Percentiles rank a stretch among this genome's conserved stretches.
These are phyloP conservation scores for Brachymystax lenok DNA, from an alignment of 2,797 vertebrate genomes.

Conservation along the genomic window DNA sequence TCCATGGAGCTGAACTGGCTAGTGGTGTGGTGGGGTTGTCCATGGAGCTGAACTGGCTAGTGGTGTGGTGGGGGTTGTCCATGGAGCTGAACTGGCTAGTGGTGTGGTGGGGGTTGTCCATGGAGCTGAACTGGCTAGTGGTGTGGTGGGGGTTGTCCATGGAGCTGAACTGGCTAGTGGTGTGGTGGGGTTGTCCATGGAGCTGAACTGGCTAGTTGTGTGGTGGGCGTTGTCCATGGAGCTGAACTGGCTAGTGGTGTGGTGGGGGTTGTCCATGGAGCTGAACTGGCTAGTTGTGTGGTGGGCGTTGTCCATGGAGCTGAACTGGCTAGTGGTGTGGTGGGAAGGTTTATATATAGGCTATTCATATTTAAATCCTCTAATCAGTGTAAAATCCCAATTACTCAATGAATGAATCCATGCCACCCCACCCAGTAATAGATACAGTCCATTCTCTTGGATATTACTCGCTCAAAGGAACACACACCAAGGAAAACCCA, in stretches of 20 bases:
- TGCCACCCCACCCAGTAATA: background rate
- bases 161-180: background rate
- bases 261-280: background rate
- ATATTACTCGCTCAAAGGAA: background rate
- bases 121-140: background rate
- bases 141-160: background rate
- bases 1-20: background rate
- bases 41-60: background rate
- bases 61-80: background rate
- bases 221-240: background rate
- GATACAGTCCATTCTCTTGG: background rate
- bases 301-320: background rate
- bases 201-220: background rate
- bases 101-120: background rate
- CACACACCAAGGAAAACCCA: background rate
- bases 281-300: background rate
- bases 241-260: background rate
- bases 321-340: background rate
- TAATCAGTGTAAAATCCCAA: background rate
- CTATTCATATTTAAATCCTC: slow-evolving; percentile 2
- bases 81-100: background rate
- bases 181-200: background rate
- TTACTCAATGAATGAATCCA: background rate
- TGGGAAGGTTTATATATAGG: slow-evolving; percentile 1
- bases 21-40: too few relatives aligned